phyloP scores from a whole-genome alignment of 1,140 invertebrate genomes.

The Bilobella aurantiaca region DNA sequence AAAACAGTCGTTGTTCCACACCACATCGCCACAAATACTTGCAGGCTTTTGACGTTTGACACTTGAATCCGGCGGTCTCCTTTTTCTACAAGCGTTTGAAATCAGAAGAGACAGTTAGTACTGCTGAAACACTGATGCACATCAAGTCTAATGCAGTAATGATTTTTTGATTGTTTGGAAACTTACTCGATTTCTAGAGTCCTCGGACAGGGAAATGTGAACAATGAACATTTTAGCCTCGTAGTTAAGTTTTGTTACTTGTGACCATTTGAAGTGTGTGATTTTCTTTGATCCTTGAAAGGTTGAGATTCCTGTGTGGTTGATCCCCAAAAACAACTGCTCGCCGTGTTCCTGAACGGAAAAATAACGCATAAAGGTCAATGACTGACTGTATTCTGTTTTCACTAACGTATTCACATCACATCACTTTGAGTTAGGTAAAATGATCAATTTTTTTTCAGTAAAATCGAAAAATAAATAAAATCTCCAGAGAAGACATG shows the following conservation, averaged over 20 bases:
- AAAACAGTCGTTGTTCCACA: conserved; percentile 93
- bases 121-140: no score
- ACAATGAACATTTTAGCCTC: conserved; percentile 98
- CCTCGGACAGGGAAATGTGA: conserved; percentile 54
- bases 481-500: no score
- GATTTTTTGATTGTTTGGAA: no score
- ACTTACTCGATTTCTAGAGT: conserved; percentile 52
- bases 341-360: conserved; percentile 67
- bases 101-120: no score
- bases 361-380: no score
- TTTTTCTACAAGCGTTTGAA: conserved; percentile 68
- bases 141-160: conserved; percentile 13
- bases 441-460: no score
- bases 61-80: conserved; percentile 91
- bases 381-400: no score
- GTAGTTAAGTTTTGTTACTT: conserved; percentile 91
- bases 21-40: conserved; percentile 91
- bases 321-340: conserved; percentile 87
- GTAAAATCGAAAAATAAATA: no score
- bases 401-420: no score
- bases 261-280: conserved; percentile 88
- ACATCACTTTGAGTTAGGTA: no score
- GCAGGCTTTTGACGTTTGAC: conserved; percentile 75
- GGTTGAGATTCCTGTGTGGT: conserved; percentile 85
- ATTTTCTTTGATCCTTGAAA: conserved; percentile 86